These are phyloP conservation scores for Augochlora pura DNA, from an alignment of 1,140 invertebrate genomes.

Conservation along the genomic window DNA sequence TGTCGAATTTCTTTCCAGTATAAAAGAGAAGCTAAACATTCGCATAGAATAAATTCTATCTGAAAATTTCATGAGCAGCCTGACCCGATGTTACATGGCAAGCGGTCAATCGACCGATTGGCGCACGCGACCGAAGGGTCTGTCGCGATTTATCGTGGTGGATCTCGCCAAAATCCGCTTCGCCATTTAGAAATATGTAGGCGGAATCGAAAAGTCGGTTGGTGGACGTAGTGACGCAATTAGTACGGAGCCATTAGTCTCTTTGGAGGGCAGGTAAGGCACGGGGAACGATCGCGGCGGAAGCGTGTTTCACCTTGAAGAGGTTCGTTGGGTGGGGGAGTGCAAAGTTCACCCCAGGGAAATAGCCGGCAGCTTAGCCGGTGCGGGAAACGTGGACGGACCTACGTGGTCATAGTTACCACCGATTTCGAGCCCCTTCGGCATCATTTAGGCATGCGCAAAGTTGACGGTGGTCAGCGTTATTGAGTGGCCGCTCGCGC, in stretches of 20 bases:
- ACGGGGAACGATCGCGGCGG: slow-evolving; percentile 5
- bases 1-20: too few species aligned
- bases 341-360: neutral
- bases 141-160: too few species aligned
- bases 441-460: slow-evolving; percentile 72
- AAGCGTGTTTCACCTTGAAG: slow-evolving; percentile 63
- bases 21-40: too few species aligned
- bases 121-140: too few species aligned
- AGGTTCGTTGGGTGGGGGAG: slow-evolving; percentile 30
- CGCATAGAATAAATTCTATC: too few species aligned
- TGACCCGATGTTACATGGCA: too few species aligned
- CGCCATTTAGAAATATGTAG: too few species aligned
- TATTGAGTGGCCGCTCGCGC: slow-evolving; percentile 75
- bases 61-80: too few species aligned
- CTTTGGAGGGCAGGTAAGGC: neutral
- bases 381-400: slow-evolving; percentile 11
- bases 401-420: slow-evolving; percentile 39
- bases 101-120: neutral
- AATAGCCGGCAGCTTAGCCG: neutral
- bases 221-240: neutral
- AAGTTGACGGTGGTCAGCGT: slow-evolving; percentile 71
- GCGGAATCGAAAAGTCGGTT: neutral
- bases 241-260: neutral
- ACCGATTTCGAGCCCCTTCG: slow-evolving; percentile 43
- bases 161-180: too few species aligned